phyloP scores from a whole-genome alignment of 2,113 vertebrate genomes.

The Bufo gargarizans region DNA sequence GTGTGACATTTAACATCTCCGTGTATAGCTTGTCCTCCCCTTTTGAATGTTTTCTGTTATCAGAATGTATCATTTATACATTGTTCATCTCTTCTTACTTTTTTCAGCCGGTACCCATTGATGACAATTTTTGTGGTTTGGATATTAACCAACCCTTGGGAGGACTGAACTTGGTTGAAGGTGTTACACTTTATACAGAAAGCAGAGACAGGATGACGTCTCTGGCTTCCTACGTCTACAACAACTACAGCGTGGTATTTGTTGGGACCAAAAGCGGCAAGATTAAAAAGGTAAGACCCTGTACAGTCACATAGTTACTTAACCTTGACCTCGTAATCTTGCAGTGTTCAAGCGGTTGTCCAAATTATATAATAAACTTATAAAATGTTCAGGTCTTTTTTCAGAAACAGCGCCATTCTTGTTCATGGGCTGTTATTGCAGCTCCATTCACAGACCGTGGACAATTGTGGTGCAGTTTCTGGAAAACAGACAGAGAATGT shows the following conservation, averaged over 20 bases:
- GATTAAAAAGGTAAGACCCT: slow-evolving; percentile 89
- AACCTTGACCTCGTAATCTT: not conserved
- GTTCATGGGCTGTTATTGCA: too few species aligned
- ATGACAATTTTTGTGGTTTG: slow-evolving; percentile 96
- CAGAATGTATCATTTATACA: not conserved
- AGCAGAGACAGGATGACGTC: slow-evolving; percentile 93
- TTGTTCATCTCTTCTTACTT: slow-evolving; percentile 10
- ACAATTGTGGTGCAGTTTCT: too few species aligned
- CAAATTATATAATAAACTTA: too few species aligned
- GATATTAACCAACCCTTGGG: slow-evolving; percentile 99
- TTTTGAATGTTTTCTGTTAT: too few species aligned
- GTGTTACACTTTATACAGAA: slow-evolving; percentile 88
- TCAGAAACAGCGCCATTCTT: too few species aligned
- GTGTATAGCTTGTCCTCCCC: not conserved
- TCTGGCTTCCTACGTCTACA: slow-evolving; percentile 95
- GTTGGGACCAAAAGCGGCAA: slow-evolving; percentile 94
- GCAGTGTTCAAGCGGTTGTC: too few species aligned
- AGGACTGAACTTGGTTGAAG: slow-evolving; percentile 89
- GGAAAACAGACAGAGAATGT: too few species aligned
- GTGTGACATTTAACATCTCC: not conserved
- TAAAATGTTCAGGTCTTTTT: too few species aligned
- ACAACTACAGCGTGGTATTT: slow-evolving; percentile 93
- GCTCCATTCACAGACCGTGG: too few species aligned
- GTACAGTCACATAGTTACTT: too few species aligned
- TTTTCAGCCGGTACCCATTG: slow-evolving; percentile 93